A percentile compares a stretch with the other conserved stretches of the same genome.
phyloP scores from a whole-genome alignment of 2,797 vertebrate genomes.

The Pangasius larnaudii region DNA sequence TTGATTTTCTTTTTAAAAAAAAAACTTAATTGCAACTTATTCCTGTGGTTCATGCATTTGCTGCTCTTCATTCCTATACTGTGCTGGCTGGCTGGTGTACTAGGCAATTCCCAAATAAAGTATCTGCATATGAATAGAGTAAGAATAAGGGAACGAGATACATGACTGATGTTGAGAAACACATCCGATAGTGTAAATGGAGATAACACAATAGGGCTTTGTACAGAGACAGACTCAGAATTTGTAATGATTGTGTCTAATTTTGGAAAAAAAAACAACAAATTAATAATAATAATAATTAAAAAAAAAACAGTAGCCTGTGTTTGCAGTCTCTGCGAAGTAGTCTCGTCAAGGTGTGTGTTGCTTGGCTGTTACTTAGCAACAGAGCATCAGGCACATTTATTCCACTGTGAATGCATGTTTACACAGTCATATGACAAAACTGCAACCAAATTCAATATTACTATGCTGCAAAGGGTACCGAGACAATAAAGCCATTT shows the following conservation, averaged over 20 bases:
- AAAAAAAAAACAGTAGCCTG: not conserved
- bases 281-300: not conserved
- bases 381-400: slow-evolving; percentile 45
- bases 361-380: slow-evolving; percentile 52
- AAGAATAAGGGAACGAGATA: not conserved
- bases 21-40: not conserved
- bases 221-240: not conserved
- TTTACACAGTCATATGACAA: slow-evolving; percentile 45
- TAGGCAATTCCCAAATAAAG: not conserved
- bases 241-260: not conserved
- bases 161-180: not conserved
- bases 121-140: slow-evolving; percentile 7
- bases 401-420: slow-evolving; percentile 24
- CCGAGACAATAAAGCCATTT: slow-evolving; percentile 6
- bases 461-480: not conserved
- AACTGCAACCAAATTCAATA: slow-evolving; percentile 44
- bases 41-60: not conserved
- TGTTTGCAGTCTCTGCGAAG: slow-evolving; percentile 1
- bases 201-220: not conserved
- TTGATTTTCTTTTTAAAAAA: too few species aligned
- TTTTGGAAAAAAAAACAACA: not conserved
- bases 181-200: not conserved
- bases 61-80: not conserved
- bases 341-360: slow-evolving; percentile 35
- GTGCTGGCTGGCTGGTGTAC: not conserved